Evolutionary conservation across 2,113 vertebrate genomes (phyloP), one percentile per base, ranked within the genome.

Genomic region (Grammomys surdaster): DNA sequence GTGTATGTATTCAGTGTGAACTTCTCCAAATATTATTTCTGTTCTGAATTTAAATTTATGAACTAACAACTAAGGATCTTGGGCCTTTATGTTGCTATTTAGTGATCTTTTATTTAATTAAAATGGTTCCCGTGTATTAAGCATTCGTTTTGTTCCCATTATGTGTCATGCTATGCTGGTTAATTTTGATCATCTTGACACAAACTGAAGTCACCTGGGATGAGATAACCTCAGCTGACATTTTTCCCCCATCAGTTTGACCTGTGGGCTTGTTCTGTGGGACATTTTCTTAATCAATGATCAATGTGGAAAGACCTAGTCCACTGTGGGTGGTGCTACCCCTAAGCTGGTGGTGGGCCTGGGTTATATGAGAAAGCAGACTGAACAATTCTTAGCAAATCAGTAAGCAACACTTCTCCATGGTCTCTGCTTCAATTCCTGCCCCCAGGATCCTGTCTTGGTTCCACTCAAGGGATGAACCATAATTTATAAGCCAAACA

Each of bases 101-200:
- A 82, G 76, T 80, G 56, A 5, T 28, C 12, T 96, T 88, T 86
- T 51, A 85, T 70, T 58, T 96, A 78, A 92, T 78, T 86, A 60
- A 90, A 77, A 51, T 48, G 56, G 28, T 46, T 90, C 90, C 78
- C 16, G 70, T 82, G 72, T 94, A 54, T 76, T 24, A 51, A 94
- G 14, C 36, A 43, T 80, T 88, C 36, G 67, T 80, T 89, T 65
- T 70, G 36, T 31, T 92, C 7, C 40, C 16, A 48, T 11, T 51
- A 51, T 51, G 76, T 36, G 56, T 48, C 13, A 82, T 51, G n/a
- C 4, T 65, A 3, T 17, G 14, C 14, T 3, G 1, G 26, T 65
- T 63, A 46, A 24, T 46, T 63, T 84, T 63, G 31, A 40, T 6
- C 13, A 28, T 31, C 24, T 16, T 16, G 24, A 43, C 24, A 84